phyloP scores from a whole-genome alignment of 2,888 invertebrate species.

The Nesidiocoris tenuis region DNA sequence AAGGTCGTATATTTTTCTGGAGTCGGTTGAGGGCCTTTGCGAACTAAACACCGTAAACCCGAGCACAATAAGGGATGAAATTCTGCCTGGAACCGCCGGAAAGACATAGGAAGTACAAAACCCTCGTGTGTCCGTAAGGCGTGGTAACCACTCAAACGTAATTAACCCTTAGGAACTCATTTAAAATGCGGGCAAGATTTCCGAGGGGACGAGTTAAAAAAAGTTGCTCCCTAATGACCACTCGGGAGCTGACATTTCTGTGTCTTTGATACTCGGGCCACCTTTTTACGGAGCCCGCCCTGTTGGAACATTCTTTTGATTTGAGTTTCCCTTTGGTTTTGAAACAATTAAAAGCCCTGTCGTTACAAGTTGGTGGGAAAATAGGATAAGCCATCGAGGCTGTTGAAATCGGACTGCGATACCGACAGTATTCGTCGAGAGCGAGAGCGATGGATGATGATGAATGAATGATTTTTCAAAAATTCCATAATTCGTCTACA shows the following conservation, averaged over 20 bases:
- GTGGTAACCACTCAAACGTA: background rate
- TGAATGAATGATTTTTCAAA: no score
- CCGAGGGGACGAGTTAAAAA: background rate
- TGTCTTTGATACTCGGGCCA: background rate
- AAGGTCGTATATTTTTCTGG: no score
- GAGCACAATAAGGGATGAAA: constrained; percentile 8
- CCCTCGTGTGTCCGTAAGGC: background rate
- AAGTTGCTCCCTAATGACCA: background rate
- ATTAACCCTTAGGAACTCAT: background rate
- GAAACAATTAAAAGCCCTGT: no score
- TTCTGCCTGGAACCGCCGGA: background rate
- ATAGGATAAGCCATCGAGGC: no score
- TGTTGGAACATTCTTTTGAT: background rate
- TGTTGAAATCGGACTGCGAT: no score
- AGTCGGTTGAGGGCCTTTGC: no score
- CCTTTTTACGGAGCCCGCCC: background rate
- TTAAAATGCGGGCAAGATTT: background rate
- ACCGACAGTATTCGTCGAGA: no score
- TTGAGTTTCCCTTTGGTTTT: background rate
- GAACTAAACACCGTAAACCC: no score
- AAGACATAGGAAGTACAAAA: background rate
- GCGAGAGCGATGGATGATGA: no score
- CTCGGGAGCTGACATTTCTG: background rate
- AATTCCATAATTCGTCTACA: no score
- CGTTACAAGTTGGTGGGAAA: no score